phyloP scores from a whole-genome alignment of 2,888 invertebrate species.

The Drosophila pegasa region DNA sequence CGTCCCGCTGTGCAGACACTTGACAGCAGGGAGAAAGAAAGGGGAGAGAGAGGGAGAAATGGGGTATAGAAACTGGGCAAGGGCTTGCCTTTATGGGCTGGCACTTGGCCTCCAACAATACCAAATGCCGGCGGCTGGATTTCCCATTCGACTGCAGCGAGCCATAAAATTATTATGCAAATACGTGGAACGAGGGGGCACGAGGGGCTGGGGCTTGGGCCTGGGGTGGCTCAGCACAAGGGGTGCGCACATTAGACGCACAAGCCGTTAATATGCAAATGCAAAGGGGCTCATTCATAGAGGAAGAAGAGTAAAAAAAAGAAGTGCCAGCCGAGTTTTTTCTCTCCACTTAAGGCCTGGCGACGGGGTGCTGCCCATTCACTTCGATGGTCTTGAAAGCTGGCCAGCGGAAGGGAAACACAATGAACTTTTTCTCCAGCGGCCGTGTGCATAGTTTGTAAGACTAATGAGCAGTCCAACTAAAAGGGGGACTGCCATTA shows the following conservation, averaged over 20 bases:
- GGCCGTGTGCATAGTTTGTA: conserved; percentile 70
- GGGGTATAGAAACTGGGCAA: not conserved
- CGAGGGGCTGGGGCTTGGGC: not conserved
- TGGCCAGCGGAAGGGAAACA: conserved; percentile 48
- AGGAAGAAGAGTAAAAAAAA: conserved; percentile 2
- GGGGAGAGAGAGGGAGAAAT: not conserved
- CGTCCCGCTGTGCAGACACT: conserved; percentile 40
- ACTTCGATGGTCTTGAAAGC: conserved; percentile 25
- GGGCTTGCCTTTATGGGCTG: conserved; percentile 56
- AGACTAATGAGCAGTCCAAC: conserved; percentile 68
- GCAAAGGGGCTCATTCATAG: conserved; percentile 60
- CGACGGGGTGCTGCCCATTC: conserved; percentile 50
- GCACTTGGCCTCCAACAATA: conserved; percentile 64
- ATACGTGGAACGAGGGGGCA: conserved; percentile 32
- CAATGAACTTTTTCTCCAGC: conserved; percentile 32
- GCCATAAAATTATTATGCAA: conserved; percentile 80
- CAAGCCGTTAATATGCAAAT: conserved; percentile 79
- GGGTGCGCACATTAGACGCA: conserved; percentile 75
- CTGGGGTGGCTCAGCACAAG: conserved; percentile 9
- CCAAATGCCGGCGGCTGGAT: conserved; percentile 53
- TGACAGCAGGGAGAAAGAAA: not conserved
- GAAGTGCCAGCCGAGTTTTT: conserved; percentile 27
- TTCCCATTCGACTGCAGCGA: conserved; percentile 75
- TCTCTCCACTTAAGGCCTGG: conserved; percentile 35
- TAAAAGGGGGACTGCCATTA: conserved; percentile 34